These are phyloP conservation scores for Cheilosia vernalis DNA, from an alignment of 2,888 invertebrate species.

Conservation along the genomic window DNA sequence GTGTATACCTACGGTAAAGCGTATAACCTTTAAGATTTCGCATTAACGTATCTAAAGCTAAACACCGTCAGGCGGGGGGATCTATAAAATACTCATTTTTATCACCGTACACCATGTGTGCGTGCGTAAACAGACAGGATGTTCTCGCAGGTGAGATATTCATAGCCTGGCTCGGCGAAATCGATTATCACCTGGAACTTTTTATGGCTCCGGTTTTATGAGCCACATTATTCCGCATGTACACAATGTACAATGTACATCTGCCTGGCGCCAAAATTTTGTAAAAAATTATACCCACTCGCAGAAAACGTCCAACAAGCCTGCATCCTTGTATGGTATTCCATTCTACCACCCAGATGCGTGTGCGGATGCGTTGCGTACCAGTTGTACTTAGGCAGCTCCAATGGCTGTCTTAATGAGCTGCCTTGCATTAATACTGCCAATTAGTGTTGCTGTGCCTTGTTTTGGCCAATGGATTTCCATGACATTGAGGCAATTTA, in stretches of 20 bases:
- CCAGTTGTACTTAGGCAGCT: neutral
- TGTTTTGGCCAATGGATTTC: conserved; percentile 1
- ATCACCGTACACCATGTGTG: neutral
- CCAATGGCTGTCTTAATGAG: too few relatives aligned
- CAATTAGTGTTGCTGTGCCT: conserved; percentile 3
- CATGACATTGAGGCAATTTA: conserved; percentile 16
- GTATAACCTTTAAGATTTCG: conserved; percentile 1
- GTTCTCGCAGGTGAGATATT: conserved; percentile 3
- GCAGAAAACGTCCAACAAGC: neutral
- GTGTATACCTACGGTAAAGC: neutral
- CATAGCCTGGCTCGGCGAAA: neutral
- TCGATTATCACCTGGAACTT: conserved; percentile 12
- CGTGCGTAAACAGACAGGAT: neutral
- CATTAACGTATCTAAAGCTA: conserved; percentile 2
- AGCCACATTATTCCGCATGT: neutral
- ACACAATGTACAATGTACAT: neutral
- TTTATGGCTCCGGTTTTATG: conserved; percentile 3
- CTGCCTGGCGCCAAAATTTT: neutral
- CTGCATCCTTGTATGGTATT: neutral
- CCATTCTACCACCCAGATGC: conserved; percentile 18
- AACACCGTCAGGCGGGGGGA: neutral
- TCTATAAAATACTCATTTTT: conserved; percentile 1
- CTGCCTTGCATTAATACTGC: conserved; percentile 10
- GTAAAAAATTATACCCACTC: neutral
- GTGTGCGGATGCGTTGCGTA: neutral